A percentile compares a stretch with the other conserved stretches of the same genome.
Conservation (phyloP, 2,797 vertebrate species). For the Syngnathus acus region DNA sequence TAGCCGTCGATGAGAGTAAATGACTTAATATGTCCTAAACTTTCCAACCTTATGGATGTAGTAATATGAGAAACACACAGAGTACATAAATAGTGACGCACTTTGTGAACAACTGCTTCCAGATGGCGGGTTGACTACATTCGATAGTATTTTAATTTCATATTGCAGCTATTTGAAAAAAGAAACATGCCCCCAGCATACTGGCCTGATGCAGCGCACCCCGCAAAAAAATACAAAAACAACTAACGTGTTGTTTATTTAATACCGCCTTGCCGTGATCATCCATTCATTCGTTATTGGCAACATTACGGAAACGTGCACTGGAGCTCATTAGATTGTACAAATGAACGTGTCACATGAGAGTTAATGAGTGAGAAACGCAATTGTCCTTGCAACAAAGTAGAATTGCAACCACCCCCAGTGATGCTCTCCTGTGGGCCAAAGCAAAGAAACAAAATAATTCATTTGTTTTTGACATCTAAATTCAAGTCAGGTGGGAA, state of each 20-base stretch:
- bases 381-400: background rate
- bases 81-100: too few relatives aligned
- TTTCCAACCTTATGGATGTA: too few relatives aligned
- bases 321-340: background rate
- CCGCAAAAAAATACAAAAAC: background rate
- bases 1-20: too few relatives aligned
- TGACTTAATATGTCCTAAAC: too few relatives aligned
- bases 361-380: background rate
- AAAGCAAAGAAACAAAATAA: background rate
- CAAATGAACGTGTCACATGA: background rate
- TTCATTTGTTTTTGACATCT: background rate
- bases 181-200: too few relatives aligned
- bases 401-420: background rate
- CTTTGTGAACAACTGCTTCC: too few relatives aligned
- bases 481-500: background rate
- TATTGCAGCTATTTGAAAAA: too few relatives aligned
- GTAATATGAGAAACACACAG: too few relatives aligned
- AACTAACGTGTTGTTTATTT: background rate
- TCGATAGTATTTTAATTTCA: too few relatives aligned
- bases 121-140: too few relatives aligned
- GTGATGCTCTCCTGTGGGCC: background rate
- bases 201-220: background rate
- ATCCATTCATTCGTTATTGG: background rate
- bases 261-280: background rate
- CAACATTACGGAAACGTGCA: background rate